Evolutionary conservation across 1,140 invertebrate species (phyloP).

Genomic region (Phymorhynchus buccinoides): DNA sequence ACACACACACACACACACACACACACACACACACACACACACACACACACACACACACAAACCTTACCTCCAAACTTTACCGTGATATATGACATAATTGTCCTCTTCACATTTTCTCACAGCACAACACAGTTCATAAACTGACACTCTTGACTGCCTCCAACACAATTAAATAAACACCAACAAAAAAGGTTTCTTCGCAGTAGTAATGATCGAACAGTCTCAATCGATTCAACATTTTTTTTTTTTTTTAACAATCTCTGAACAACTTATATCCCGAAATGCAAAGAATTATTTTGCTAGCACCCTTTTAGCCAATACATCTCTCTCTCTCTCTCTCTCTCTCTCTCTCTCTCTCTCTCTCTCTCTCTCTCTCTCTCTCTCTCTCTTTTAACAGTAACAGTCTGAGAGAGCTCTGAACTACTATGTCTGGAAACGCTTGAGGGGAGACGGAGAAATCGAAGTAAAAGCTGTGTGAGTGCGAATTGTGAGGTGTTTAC

Average conservation of each 20-base stretch:
- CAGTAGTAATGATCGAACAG: too few relatives aligned
- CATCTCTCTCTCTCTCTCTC: too few relatives aligned
- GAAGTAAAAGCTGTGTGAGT: not conserved
- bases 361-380: too few relatives aligned
- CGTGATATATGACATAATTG: not conserved
- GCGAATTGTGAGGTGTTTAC: not conserved
- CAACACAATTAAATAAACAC: too few relatives aligned
- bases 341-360: too few relatives aligned
- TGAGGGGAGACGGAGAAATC: not conserved
- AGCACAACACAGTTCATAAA: not conserved
- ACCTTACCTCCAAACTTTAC: slow-evolving; percentile 4
- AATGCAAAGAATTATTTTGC: too few relatives aligned
- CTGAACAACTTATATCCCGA: too few relatives aligned
- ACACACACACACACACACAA: not conserved
- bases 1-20: not conserved
- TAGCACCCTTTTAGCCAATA: too few relatives aligned
- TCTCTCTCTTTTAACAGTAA: too few relatives aligned
- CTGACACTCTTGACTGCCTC: not conserved
- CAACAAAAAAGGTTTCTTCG: not conserved
- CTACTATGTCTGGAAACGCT: not conserved
- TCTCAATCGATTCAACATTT: too few relatives aligned
- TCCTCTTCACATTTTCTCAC: not conserved
- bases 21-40: not conserved
- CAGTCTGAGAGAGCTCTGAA: too few relatives aligned
- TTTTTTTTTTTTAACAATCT: too few relatives aligned